A percentile compares a stretch with the other conserved stretches of the same genome.
phyloP scores from a whole-genome alignment of 2,113 vertebrate genomes.

The Anguilla rostrata region DNA sequence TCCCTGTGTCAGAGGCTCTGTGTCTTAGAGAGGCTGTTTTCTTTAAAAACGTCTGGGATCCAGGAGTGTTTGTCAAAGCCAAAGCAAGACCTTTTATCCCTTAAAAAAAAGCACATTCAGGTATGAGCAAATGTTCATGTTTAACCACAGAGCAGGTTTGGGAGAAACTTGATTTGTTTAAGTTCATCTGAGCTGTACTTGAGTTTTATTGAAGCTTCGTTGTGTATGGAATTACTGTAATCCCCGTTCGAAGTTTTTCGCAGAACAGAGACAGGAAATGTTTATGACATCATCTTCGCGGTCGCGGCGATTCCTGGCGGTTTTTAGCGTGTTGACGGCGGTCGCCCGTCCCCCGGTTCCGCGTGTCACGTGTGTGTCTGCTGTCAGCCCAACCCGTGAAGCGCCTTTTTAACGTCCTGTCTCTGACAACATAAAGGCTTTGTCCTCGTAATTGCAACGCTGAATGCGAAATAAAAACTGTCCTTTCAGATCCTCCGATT shows the following conservation, averaged over 20 bases:
- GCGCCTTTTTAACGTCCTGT: conserved; percentile 41
- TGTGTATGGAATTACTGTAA: neutral
- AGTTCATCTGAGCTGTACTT: too few relatives aligned
- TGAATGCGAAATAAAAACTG: conserved; percentile 39
- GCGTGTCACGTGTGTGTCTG: neutral
- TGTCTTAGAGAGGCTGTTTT: neutral
- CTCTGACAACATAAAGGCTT: conserved; percentile 59
- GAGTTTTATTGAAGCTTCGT: too few relatives aligned
- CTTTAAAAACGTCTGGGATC: neutral
- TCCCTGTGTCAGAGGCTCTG: neutral
- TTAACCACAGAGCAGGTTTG: too few relatives aligned
- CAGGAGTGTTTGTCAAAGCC: neutral
- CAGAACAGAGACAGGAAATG: neutral
- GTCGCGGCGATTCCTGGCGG: neutral
- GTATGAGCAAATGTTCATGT: too few relatives aligned
- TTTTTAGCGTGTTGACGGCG: neutral
- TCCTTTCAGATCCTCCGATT: conserved; percentile 49
- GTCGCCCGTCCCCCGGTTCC: neutral
- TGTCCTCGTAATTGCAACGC: conserved; percentile 48
- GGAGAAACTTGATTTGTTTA: too few relatives aligned
- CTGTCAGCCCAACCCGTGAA: conserved; percentile 8
- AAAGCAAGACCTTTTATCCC: neutral
- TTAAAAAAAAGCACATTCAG: neutral
- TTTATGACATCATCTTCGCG: neutral
- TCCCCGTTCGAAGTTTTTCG: neutral